Conservation (phyloP, 1,140 invertebrate genomes). For the Drosophila lacteicornis region DNA sequence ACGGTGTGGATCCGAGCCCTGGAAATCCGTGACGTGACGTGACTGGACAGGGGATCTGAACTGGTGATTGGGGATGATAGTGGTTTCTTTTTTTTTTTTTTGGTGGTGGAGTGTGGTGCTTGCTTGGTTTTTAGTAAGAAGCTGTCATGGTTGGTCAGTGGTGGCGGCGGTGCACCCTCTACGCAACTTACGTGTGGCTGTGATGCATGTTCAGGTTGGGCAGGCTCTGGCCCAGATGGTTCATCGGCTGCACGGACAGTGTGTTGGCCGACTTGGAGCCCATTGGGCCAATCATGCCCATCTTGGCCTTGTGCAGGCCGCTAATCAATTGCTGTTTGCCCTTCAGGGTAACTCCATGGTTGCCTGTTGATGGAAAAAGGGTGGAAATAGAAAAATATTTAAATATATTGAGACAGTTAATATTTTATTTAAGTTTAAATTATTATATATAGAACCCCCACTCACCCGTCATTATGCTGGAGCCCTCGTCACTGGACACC, state of each 20-base stretch:
- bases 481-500: constrained; percentile 86
- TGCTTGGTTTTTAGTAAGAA: constrained; percentile 63
- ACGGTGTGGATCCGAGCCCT: constrained; percentile 37
- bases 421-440: no score
- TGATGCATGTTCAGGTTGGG: constrained; percentile 88
- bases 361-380: constrained; percentile 11
- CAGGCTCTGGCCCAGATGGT: constrained; percentile 89
- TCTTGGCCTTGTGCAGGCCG: constrained; percentile 79
- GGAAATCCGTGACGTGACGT: constrained; percentile 14
- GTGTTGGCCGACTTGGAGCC: constrained; percentile 88
- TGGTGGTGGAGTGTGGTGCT: constrained; percentile 41
- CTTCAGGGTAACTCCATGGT: constrained; percentile 56
- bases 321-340: constrained; percentile 65
- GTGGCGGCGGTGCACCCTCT: constrained; percentile 51
- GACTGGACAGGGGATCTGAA: constrained; percentile 37
- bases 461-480: constrained; percentile 71
- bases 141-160: constrained; percentile 59
- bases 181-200: constrained; percentile 79
- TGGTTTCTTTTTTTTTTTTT: constrained; percentile 2
- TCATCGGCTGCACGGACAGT: constrained; percentile 90
- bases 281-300: constrained; percentile 73
- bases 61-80: constrained; percentile 35
- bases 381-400: background rate
- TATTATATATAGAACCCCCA: background rate
- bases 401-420: no score